phyloP scores from a whole-genome alignment of 2,888 invertebrate species.

The Caenorhabditis zanzibari region DNA sequence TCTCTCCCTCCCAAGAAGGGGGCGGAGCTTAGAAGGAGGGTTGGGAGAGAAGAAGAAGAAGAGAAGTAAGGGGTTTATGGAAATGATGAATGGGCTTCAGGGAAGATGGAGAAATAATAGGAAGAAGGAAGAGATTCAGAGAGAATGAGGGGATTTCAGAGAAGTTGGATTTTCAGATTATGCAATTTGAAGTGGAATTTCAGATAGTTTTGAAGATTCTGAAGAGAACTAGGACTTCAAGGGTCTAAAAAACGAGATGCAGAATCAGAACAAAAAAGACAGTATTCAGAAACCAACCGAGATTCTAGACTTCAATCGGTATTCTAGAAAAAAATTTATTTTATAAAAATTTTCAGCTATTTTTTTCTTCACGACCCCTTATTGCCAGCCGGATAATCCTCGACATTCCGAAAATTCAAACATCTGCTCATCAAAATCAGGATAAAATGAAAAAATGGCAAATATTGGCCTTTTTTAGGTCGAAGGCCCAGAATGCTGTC shows the following conservation, averaged over 20 bases:
- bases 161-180: background rate
- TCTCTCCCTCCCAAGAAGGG: background rate
- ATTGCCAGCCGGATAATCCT: constrained; percentile 8
- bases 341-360: background rate
- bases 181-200: background rate
- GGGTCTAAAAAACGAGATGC: no score
- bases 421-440: constrained; percentile 6
- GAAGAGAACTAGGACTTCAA: background rate
- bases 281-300: no score
- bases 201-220: background rate
- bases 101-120: background rate
- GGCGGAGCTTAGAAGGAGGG: background rate
- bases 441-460: background rate
- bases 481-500: background rate
- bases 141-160: background rate
- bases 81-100: constrained; percentile 9
- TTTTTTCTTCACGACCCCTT: background rate
- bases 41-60: background rate
- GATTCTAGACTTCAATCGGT: no score
- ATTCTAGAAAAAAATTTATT: no score
- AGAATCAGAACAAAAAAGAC: background rate
- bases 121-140: constrained; percentile 10
- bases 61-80: background rate
- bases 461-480: background rate
- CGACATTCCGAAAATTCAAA: background rate